Evolutionary conservation across 2,113 vertebrate genomes (phyloP).

Genomic region (Rhea pennata): DNA sequence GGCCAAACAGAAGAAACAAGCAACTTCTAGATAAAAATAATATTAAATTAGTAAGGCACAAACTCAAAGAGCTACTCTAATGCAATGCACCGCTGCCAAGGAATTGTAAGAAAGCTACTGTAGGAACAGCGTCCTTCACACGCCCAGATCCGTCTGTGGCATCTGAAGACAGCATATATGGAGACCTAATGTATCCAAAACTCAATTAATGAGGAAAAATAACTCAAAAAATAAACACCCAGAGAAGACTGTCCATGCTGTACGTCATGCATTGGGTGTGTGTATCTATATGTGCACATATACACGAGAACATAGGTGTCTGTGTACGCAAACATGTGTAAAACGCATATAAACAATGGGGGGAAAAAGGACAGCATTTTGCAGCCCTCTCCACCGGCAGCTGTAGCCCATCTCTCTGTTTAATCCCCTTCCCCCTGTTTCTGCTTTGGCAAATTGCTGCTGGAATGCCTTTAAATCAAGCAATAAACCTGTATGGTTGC

Average conservation of each 20-base stretch:
- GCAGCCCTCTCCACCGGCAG: not conserved
- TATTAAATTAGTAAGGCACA: not conserved
- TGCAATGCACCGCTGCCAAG: not conserved
- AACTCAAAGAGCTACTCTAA: not conserved
- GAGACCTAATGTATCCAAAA: not conserved
- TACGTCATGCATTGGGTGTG: not conserved
- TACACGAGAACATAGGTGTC: not conserved
- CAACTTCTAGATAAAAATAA: not conserved
- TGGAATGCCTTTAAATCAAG: slow-evolving; percentile 52
- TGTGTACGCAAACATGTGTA: not conserved
- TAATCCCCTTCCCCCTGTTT: not conserved
- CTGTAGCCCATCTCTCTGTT: not conserved
- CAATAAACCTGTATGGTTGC: slow-evolving; percentile 16
- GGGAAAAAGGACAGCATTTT: not conserved
- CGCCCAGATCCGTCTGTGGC: not conserved
- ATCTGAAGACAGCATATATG: not conserved
- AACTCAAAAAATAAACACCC: not conserved
- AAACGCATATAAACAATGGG: not conserved
- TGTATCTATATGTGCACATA: not conserved
- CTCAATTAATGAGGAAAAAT: not conserved
- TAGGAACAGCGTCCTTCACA: not conserved
- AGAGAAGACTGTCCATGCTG: not conserved
- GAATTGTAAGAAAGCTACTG: not conserved
- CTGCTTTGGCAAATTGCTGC: slow-evolving; percentile 31
- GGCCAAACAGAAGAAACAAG: not conserved